Conservation (phyloP, 2,888 invertebrate species). For the Melieria picta region DNA sequence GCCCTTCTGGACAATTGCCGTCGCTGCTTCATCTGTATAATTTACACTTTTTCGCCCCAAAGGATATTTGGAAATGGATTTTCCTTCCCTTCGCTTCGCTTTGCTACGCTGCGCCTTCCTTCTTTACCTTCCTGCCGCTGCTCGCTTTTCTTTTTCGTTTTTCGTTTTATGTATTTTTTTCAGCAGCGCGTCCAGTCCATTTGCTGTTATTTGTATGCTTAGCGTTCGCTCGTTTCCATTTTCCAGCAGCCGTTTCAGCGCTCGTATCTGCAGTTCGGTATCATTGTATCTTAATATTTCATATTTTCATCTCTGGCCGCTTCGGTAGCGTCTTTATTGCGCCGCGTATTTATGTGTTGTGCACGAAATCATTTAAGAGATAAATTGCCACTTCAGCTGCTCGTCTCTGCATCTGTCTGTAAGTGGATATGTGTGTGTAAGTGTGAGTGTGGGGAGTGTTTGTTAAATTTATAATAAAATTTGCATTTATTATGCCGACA, state of each 20-base stretch:
- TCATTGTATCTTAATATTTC: slow-evolving; percentile 30
- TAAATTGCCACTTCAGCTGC: slow-evolving; percentile 15
- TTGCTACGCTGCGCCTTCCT: neutral
- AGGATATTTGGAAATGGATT: slow-evolving; percentile 37
- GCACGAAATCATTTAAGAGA: slow-evolving; percentile 22
- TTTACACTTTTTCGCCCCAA: slow-evolving; percentile 35
- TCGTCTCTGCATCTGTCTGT: neutral
- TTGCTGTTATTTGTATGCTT: slow-evolving; percentile 37
- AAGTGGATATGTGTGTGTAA: neutral
- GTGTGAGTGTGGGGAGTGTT: neutral
- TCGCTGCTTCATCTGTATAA: slow-evolving; percentile 21
- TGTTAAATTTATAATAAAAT: no score
- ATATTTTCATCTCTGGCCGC: slow-evolving; percentile 28
- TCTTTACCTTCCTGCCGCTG: slow-evolving; percentile 10
- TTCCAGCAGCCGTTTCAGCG: neutral
- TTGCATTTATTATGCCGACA: no score
- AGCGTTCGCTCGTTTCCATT: slow-evolving; percentile 26
- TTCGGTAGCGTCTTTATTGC: slow-evolving; percentile 14
- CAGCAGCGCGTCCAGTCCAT: slow-evolving; percentile 15
- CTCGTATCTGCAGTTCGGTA: slow-evolving; percentile 14
- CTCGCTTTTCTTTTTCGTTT: slow-evolving; percentile 49
- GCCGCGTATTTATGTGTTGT: slow-evolving; percentile 27
- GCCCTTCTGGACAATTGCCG: slow-evolving; percentile 29
- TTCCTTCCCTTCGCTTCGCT: slow-evolving; percentile 17
- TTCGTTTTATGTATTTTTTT: slow-evolving; percentile 2